Conservation (phyloP, 1,140 invertebrate species). For the Nasonia giraulti region DNA sequence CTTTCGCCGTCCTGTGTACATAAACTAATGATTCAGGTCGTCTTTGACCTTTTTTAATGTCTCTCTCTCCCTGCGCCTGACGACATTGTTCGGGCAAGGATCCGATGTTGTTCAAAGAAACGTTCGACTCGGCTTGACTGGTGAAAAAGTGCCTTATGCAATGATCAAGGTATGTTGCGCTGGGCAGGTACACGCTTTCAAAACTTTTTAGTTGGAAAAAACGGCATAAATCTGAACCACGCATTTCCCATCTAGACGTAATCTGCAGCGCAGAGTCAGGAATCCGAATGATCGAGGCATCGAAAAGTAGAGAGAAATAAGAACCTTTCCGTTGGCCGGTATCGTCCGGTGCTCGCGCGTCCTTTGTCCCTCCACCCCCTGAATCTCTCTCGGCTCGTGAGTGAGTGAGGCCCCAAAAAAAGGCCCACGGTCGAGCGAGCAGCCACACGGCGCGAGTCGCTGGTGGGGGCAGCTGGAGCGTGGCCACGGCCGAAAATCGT, state of each 20-base stretch:
- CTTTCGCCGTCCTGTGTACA: background rate
- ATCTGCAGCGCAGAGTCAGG: constrained; percentile 19
- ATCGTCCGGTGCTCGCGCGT: background rate
- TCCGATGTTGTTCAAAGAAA: background rate
- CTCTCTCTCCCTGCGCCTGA: background rate
- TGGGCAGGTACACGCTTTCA: too few relatives aligned
- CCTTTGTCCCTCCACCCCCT: constrained; percentile 27
- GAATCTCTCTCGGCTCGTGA: background rate
- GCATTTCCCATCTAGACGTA: background rate
- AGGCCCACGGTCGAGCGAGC: background rate
- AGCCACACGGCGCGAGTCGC: background rate
- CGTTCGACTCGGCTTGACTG: background rate
- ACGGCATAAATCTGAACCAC: background rate
- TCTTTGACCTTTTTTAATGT: background rate
- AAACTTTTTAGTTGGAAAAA: too few relatives aligned
- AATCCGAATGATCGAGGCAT: constrained; percentile 1
- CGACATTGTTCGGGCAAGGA: background rate
- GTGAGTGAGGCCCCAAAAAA: background rate
- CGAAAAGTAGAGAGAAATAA: background rate
- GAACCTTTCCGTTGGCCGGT: background rate
- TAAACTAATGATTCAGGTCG: background rate
- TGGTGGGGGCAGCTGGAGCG: constrained; percentile 42
- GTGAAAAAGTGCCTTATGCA: too few relatives aligned
- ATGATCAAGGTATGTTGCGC: too few relatives aligned
- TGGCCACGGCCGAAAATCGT: constrained; percentile 40